Base-by-base conservation (phyloP, 2,888 invertebrate species). In the Congeria kusceri region DNA sequence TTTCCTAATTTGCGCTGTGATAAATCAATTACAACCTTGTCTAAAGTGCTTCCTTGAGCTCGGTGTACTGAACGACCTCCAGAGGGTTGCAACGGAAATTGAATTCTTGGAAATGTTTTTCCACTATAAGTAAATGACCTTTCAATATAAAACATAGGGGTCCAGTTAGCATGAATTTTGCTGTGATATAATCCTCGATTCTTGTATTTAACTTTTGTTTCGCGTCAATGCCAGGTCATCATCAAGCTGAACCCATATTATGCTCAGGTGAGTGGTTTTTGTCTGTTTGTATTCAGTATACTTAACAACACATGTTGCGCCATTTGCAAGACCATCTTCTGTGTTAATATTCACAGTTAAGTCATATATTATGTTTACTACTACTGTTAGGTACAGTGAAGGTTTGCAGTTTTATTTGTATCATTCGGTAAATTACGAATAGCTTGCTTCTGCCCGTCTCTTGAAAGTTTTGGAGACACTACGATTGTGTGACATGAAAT, bases 301-400 rank as follows among this genome's bases (percentile, higher is more conserved):
- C 63, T 62, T 72, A 32, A 70, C 76, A 18, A 78, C 63, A 65
- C 71, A 78, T 11, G 74, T 47, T n/a, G 77, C 66, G 32, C 77
- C 77, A 74, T 83, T 83, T 63, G 83, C 73, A 46, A 83, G 57
- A 15, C 83, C 79, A 83, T 79, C 83, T 39, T 58, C 66, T 15
- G 74, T 77, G 53, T 83, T 71, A 25, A 65, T 25, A 59, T 78
- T 82, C 1, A 76, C 76, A 57, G 77, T 67, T 18, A 80, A 44
- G 18, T 76, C 80, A 72, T 72, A 72, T 23, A 56, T 62, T 65
- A 76, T 76, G 1, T 44, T 13, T n/a, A n/a, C 53, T 20, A 70
- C 62, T 13, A 70, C 29, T 20, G 20, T 29, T 25, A 70, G 23
- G 70, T 49, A 23, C 53, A 71, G 32, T 71, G 71, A 44, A 67